Evolutionary conservation across 2,888 invertebrate genomes (phyloP), one percentile per base, ranked within the genome.

Genomic region (Pristionchus exspectatus): DNA sequence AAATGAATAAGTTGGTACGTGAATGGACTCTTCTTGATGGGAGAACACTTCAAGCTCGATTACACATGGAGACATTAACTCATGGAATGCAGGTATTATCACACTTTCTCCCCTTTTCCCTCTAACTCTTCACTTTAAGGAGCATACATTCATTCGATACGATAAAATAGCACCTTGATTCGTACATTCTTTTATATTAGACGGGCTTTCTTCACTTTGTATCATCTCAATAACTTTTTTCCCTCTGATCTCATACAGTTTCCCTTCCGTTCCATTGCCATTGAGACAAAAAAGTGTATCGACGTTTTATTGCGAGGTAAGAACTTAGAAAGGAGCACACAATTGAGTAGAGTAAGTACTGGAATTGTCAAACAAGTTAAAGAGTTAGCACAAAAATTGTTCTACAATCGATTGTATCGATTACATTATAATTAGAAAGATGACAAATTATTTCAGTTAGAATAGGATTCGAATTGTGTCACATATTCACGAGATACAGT

Each of bases 61-160:
- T 95, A 30, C 93, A 93, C 84, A 95, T 95, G 95, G 94, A 93
- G 89, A 95, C 95, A 50, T 89, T 95, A 44, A 95, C 95, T 12
- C 95, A 95, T 85, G 94, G 94, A 56, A 94, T 95, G 94, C 94
- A 94, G 66, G 93, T 88, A 77, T n/a, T 83, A 27, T 83, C 27
- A 30, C 27, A 27, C 83, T 83, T 56, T 56, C 56, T 14, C 30
- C 24, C 50, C 24, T 56, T 27, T 56, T 56, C 83, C 27, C 54
- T 54, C n/a, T 83, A 54, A 56, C 27, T 33, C 21, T 27, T 72
- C 56, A 10, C 50, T 50, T 87, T 72, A 44, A 88, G 89, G 93
- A 93, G 85, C 93, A 93, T 90, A 93, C 93, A 9, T 93, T 93
- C 88, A 92, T 93, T 59, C 91, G 93, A 85, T 93, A 93, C 90